Base-by-base conservation (phyloP, 1,140 invertebrate genomes). In the Zaprionus tsacasi region DNA sequence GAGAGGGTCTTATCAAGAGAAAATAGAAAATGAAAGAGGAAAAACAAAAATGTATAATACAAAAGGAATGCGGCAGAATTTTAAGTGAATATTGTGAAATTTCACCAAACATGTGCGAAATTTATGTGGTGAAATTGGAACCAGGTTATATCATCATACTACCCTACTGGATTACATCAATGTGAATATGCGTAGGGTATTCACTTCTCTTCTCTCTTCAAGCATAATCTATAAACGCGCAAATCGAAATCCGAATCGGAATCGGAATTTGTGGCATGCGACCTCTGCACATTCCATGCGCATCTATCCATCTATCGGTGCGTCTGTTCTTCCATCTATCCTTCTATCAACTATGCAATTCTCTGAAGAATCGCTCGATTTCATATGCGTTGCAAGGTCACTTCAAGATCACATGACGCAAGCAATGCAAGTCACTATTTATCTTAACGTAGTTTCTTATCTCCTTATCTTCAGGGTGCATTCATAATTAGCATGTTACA, bases 1-100 rank as follows among this genome's bases (percentile, higher is more conserved):
- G 15, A n/a, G 2, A 21, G 40, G 6, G 40, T n/a, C 54, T 38
- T 55, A 67, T 72, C 66, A 79, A 64, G 65, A 75, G 15, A 21
- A 25, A 50, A 21, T 50, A 17, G 10, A 50, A 50, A 50, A 17
- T 45, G n/a, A 15, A 48, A 25, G 5, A 57, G 58, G 38, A 35
- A 7, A 48, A 61, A n/a, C 13, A 45, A 45, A 45, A 15, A 43
- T 15, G 6, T 43, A 3, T 15, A 50, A 50, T 21, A 17, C 25
- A 57, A 43, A 27, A 55, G 13, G n/a, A 65, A 56, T 30, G 25
- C 35, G 27, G 6, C 21, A 35, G 0, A n/a, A 33, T 40, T 2
- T 45, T 45, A 8, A 45, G 40, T 15, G n/a, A 45, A 45, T 45
- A 45, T 45, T 15, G 40, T 8, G 40, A 55, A 55, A 30, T 55